Base-by-base conservation (phyloP, 2,113 vertebrate species). In the Chitala chitala region DNA sequence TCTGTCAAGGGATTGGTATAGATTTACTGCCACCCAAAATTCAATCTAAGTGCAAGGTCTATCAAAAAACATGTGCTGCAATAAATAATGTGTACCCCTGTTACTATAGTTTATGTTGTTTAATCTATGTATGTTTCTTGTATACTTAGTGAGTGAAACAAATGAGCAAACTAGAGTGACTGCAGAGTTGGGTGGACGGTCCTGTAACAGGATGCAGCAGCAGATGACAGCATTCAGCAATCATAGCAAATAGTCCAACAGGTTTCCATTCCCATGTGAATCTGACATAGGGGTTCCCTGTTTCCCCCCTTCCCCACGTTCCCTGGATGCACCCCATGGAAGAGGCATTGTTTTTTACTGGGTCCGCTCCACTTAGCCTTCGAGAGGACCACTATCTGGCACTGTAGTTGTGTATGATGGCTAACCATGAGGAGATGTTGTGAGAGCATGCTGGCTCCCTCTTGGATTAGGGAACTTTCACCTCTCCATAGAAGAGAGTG, bases 71-170 rank as follows among this genome's bases (percentile, higher is more conserved):
- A 48, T 22, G 46, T 42, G 26, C 8, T 2, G 24, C 42, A 10
- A 48, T 46, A 68, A 68, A 68, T 68, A 48, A 68, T 68, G n/a
- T n/a, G n/a, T n/a, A n/a, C n/a, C n/a, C n/a, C 42, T 68, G 64
- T 46, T 24, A 68, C 7, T 12, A 15, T 17, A 5, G 22, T 1
- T 3, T n/a, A 26, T 46, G 64, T 26, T 20, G 64, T 44, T 20
- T 66, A n/a, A 20, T 26, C 1, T 46, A 42, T 48, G 64, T 3
- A 9, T 20, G 10, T 68, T 24, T 68, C 59, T 36, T 36, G 20
- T 33, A 17, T 63, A 46, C 44, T 68, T 68, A 46, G 26, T 48
- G 42, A 22, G 46, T 46, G 38, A 10, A 22, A 42, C 40, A 17
- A 48, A 68, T 61, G 26, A 33, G 29, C 29, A 42, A 68, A 48